These are phyloP conservation scores for Gandaritis pyraliata DNA, from an alignment of 2,888 invertebrate species.

Conservation along the genomic window DNA sequence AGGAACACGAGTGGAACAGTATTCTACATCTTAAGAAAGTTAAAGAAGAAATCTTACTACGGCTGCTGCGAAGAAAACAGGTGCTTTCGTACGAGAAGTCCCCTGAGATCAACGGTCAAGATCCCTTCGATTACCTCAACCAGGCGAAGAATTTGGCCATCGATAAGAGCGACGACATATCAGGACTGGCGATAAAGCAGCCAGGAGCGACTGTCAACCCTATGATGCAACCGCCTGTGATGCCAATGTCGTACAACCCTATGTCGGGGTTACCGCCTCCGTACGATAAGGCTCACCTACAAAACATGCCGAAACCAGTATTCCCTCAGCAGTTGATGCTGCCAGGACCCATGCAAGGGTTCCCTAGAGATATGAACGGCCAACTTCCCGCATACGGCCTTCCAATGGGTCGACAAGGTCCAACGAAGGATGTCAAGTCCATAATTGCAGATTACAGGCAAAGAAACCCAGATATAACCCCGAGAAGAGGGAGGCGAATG, in stretches of 20 bases:
- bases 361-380: slow-evolving; percentile 82
- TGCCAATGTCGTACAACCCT: slow-evolving; percentile 72
- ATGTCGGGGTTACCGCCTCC: slow-evolving; percentile 76
- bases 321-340: slow-evolving; percentile 74
- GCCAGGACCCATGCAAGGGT: slow-evolving; percentile 70
- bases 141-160: slow-evolving; percentile 75
- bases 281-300: slow-evolving; percentile 77
- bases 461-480: slow-evolving; percentile 89
- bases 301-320: slow-evolving; percentile 73
- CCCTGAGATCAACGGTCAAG: slow-evolving; percentile 70
- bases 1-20: slow-evolving; percentile 94
- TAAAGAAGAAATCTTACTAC: slow-evolving; percentile 91
- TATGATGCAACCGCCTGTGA: slow-evolving; percentile 66
- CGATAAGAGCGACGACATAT: slow-evolving; percentile 79
- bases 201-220: slow-evolving; percentile 63
- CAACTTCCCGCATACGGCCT: slow-evolving; percentile 83
- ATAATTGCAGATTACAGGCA: slow-evolving; percentile 92
- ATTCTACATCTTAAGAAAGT: slow-evolving; percentile 92
- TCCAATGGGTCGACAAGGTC: slow-evolving; percentile 88
- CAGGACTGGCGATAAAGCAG: slow-evolving; percentile 73
- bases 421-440: slow-evolving; percentile 92
- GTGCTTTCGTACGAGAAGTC: slow-evolving; percentile 81
- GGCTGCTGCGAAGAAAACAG: slow-evolving; percentile 89
- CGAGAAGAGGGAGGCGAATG: slow-evolving; percentile 87
- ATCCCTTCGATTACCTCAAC: slow-evolving; percentile 75